phyloP scores from a whole-genome alignment of 1,140 invertebrate genomes.

The Anastrepha ludens region DNA sequence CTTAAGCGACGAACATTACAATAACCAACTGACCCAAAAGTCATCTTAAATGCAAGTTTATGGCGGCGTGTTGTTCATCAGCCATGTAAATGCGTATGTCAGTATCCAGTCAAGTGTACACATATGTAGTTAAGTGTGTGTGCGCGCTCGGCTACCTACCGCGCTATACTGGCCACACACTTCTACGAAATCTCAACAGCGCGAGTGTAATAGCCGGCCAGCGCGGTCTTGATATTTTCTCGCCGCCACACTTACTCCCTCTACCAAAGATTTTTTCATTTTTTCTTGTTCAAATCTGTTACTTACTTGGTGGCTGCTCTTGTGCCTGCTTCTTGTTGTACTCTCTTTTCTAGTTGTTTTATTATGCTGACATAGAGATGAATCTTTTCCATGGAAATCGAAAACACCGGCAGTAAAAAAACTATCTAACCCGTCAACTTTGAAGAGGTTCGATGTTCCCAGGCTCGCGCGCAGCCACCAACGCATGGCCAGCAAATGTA shows the following conservation, averaged over 20 bases:
- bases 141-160: constrained; percentile 52
- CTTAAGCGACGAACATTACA: background rate
- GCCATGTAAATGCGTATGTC: constrained; percentile 34
- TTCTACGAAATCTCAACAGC: constrained; percentile 57
- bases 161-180: constrained; percentile 55
- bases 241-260: constrained; percentile 9
- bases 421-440: constrained; percentile 13
- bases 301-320: background rate
- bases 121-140: background rate
- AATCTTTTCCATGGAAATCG: constrained; percentile 53
- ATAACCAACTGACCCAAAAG: constrained; percentile 53
- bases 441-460: constrained; percentile 37
- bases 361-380: constrained; percentile 48
- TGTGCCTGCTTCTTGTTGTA: background rate
- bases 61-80: constrained; percentile 26
- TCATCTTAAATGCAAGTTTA: constrained; percentile 57
- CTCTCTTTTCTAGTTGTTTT: constrained; percentile 36
- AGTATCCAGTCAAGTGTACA: background rate
- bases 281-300: constrained; percentile 10
- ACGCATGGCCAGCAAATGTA: constrained; percentile 24
- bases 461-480: constrained; percentile 51
- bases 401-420: background rate
- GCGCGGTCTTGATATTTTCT: background rate
- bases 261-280: background rate
- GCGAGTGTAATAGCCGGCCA: constrained; percentile 13